phyloP scores from a whole-genome alignment of 1,140 invertebrate genomes.

The Schmidtea mediterranea region DNA sequence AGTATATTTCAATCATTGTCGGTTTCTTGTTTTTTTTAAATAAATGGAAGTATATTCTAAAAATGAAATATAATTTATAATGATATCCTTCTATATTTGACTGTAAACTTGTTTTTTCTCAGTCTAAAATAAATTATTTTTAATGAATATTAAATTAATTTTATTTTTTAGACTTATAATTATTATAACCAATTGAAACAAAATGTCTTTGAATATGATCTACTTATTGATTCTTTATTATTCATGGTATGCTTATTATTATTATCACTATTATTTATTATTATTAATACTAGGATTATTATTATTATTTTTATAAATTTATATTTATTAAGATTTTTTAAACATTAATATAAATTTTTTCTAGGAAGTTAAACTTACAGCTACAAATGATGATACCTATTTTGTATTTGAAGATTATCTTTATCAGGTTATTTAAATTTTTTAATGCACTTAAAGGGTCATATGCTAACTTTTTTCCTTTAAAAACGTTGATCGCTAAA shows the following conservation, averaged over 20 bases:
- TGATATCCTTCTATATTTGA: too few species aligned
- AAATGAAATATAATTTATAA: too few species aligned
- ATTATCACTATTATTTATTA: background rate
- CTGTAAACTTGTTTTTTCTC: background rate
- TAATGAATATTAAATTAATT: slow-evolving; percentile 1
- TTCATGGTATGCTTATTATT: slow-evolving; percentile 39
- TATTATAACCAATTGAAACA: slow-evolving; percentile 55
- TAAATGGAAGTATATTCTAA: too few species aligned
- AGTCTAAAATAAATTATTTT: background rate
- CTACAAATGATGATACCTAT: slow-evolving; percentile 83
- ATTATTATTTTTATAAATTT: background rate
- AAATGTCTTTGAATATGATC: slow-evolving; percentile 55
- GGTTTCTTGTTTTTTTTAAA: too few species aligned
- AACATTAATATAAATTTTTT: slow-evolving; percentile 9
- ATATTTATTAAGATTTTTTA: background rate
- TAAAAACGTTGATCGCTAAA: too few species aligned
- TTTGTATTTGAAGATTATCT: slow-evolving; percentile 87
- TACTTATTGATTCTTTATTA: slow-evolving; percentile 68
- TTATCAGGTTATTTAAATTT: slow-evolving; percentile 43
- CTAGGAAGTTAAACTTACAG: slow-evolving; percentile 66
- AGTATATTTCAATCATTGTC: too few species aligned
- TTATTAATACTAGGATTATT: background rate
- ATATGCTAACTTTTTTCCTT: background rate
- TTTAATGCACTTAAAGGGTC: background rate
- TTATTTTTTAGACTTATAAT: slow-evolving; percentile 40